Evolutionary conservation across 2,113 vertebrate genomes (phyloP).

Genomic region (Macaca mulatta): DNA sequence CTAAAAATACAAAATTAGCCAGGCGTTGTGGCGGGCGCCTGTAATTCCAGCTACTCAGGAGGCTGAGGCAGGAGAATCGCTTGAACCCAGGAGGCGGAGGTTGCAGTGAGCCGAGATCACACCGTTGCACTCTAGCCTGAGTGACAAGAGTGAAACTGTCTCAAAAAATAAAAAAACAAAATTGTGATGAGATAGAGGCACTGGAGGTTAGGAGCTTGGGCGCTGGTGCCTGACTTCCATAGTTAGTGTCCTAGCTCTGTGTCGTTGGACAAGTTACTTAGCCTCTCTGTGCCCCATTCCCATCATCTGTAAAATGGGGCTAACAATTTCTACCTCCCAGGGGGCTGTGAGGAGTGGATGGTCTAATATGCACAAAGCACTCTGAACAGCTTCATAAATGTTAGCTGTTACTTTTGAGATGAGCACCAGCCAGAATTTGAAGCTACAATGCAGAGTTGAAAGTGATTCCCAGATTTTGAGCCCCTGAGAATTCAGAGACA

Average conservation of each 20-base stretch:
- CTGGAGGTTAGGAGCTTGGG: too few species aligned
- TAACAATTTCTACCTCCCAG: neutral
- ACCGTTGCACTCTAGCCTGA: too few species aligned
- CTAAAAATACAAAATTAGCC: too few species aligned
- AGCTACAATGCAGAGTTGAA: neutral
- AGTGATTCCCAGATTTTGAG: neutral
- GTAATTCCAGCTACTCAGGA: too few species aligned
- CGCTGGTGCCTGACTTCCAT: neutral
- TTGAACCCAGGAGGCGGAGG: too few species aligned
- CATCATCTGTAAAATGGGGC: neutral
- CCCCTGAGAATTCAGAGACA: neutral
- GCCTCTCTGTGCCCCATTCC: neutral
- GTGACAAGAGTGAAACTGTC: too few species aligned
- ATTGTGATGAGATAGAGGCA: neutral
- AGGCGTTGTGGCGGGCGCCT: accelerated
- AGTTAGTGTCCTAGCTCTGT: neutral
- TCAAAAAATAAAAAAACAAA: too few species aligned
- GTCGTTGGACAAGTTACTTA: neutral
- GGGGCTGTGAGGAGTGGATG: neutral
- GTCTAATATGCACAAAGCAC: neutral
- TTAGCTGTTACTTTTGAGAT: neutral
- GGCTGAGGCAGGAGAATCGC: too few species aligned
- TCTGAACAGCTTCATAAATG: neutral
- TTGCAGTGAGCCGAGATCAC: too few species aligned
- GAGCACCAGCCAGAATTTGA: neutral